Evolutionary conservation across 2,113 vertebrate genomes (phyloP).

Genomic region (Ariopsis seemanni): DNA sequence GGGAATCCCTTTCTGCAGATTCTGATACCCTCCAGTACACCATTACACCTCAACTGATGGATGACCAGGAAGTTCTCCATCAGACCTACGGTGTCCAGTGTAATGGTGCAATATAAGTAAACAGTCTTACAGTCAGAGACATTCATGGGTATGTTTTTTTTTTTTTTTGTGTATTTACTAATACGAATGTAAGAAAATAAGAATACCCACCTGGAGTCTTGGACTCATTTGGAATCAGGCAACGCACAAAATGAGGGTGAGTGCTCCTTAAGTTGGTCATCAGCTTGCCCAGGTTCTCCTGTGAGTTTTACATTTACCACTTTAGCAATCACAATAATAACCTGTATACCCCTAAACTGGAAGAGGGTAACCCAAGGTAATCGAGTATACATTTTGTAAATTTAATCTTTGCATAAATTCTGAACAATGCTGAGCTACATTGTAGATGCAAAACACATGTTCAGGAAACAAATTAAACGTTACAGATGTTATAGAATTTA

Average conservation of each 20-base stretch:
- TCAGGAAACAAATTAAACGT: not conserved
- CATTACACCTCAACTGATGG: slow-evolving; percentile 69
- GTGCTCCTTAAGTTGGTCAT: slow-evolving; percentile 79
- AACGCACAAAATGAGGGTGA: slow-evolving; percentile 79
- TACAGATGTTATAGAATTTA: not conserved
- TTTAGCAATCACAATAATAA: not conserved
- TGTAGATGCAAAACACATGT: too few relatives aligned
- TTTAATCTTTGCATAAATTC: not conserved
- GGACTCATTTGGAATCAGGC: slow-evolving; percentile 91
- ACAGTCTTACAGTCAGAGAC: not conserved
- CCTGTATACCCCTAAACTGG: too few relatives aligned
- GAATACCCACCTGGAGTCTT: slow-evolving; percentile 83
- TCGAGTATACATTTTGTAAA: not conserved
- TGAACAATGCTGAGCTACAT: too few relatives aligned
- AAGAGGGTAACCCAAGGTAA: too few relatives aligned
- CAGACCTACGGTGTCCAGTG: slow-evolving; percentile 61
- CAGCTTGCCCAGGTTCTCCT: slow-evolving; percentile 92
- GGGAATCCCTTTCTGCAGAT: too few relatives aligned
- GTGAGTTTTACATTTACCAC: slow-evolving; percentile 72
- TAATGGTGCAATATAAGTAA: not conserved
- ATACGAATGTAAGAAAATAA: not conserved
- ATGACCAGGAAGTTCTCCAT: slow-evolving; percentile 85
- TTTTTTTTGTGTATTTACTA: not conserved
- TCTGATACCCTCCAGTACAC: too few relatives aligned
- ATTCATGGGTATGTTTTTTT: not conserved